A percentile compares a stretch with the other conserved stretches of the same genome.
phyloP scores from a whole-genome alignment of 2,888 invertebrate species.

The Ennomos erosarius region DNA sequence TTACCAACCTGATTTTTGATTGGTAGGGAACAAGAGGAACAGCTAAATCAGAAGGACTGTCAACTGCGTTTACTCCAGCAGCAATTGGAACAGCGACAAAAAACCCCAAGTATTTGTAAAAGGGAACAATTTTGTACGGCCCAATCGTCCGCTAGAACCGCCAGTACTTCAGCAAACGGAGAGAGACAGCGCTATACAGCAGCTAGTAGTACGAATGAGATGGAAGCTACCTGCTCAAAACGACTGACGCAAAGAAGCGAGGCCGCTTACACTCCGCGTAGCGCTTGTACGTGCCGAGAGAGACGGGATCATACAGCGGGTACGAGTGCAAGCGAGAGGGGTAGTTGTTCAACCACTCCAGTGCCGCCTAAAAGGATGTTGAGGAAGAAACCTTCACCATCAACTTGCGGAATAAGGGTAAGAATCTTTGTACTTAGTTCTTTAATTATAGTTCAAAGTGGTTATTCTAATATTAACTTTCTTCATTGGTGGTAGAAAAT shows the following conservation, averaged over 20 bases:
- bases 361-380: constrained; percentile 50
- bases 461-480: no score
- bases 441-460: no score
- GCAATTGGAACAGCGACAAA: constrained; percentile 39
- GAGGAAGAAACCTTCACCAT: constrained; percentile 45
- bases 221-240: constrained; percentile 45
- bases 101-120: constrained; percentile 18
- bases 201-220: constrained; percentile 35
- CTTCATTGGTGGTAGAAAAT: no score
- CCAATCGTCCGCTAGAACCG: not conserved
- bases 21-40: constrained; percentile 60
- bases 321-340: constrained; percentile 52
- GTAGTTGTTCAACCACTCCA: constrained; percentile 51
- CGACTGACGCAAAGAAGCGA: constrained; percentile 30
- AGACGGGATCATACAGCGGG: constrained; percentile 30
- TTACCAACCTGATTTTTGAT: constrained; percentile 9
- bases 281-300: constrained; percentile 30
- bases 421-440: constrained; percentile 4
- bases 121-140: constrained; percentile 10
- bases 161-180: not conserved
- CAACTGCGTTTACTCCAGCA: constrained; percentile 49
- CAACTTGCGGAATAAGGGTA: constrained; percentile 43
- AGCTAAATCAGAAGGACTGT: constrained; percentile 58
- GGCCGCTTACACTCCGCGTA: constrained; percentile 33
- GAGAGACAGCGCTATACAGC: constrained; percentile 4